Evolutionary conservation across 2,797 vertebrate genomes (phyloP), one percentile per base, ranked within the genome.

Genomic region (Crenuchus spilurus): DNA sequence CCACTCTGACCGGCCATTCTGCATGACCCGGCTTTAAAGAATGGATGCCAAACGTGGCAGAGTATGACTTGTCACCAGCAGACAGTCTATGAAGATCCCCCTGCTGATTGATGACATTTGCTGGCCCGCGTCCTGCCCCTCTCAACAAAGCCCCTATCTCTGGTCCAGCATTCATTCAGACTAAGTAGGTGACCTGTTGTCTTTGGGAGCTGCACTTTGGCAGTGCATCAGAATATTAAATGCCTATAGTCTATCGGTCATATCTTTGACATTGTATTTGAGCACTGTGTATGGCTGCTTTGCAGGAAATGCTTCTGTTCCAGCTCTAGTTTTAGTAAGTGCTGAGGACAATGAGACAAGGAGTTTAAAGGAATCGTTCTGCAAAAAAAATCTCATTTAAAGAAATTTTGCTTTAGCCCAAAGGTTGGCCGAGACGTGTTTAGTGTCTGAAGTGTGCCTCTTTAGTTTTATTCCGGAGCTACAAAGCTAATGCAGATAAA

Each of bases 181-280:
- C 86, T 88, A 86, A 84, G 82, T 86, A 86, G 87, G 84, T 89
- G 91, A 90, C 90, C 91, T 26, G 58, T 79, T 89, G 89, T 91
- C 90, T 83, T 72, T 84, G 85, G 88, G 84, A 89, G 87, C 88
- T 70, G 78, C 70, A 86, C 84, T 85, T 86, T 92, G 90, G 90
- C 90, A 91, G 85, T 70, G 84, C 89, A 78, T 89, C 85, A 81
- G 90, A 92, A 92, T 91, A 87, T 82, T 84, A 90, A 92, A 90
- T 86, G 80, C 80, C 83, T n/a, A 58, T 84, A 88, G 89, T 87
- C 89, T 90, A 89, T 87, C 88, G 80, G 85, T 85, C 87, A 84
- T 89, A 86, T 84, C 87, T 88, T 86, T 91, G 90, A 92, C 90
- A 89, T 89, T 90, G 89, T 84, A 82, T 85, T 81, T 84, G 84